phyloP scores from a whole-genome alignment of 2,113 vertebrate species.

The Talpa occidentalis region DNA sequence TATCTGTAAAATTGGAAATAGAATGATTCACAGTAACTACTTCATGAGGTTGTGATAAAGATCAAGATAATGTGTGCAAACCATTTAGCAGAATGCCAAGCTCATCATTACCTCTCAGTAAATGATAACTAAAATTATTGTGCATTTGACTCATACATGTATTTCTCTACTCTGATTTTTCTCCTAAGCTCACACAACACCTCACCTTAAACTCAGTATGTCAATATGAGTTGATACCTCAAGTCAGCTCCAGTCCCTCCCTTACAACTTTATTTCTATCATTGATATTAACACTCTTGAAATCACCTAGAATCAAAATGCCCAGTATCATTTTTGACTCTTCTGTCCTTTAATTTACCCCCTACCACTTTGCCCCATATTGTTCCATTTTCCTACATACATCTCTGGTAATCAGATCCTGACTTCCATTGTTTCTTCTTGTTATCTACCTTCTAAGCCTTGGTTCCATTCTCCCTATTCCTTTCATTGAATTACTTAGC shows the following conservation, averaged over 20 bases:
- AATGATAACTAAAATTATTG: too few species aligned
- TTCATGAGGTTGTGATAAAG: neutral
- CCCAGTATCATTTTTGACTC: neutral
- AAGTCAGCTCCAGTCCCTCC: neutral
- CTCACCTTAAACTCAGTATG: neutral
- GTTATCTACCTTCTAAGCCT: neutral
- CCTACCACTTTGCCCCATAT: neutral
- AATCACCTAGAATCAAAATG: neutral
- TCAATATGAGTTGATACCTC: rapidly evolving
- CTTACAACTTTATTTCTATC: neutral
- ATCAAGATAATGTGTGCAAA: neutral
- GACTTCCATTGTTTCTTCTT: neutral
- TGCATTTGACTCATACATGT: too few species aligned
- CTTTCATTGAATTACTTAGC: neutral
- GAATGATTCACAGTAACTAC: neutral
- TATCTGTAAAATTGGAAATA: neutral
- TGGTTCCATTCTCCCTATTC: neutral
- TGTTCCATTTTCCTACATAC: neutral
- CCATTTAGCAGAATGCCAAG: neutral
- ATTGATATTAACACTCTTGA: neutral
- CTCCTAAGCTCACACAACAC: neutral
- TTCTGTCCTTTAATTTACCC: neutral
- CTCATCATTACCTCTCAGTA: neutral
- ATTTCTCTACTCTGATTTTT: neutral
- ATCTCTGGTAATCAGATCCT: neutral